Conservation (phyloP, 2,797 vertebrate genomes). For the Gephyroberyx darwinii region DNA sequence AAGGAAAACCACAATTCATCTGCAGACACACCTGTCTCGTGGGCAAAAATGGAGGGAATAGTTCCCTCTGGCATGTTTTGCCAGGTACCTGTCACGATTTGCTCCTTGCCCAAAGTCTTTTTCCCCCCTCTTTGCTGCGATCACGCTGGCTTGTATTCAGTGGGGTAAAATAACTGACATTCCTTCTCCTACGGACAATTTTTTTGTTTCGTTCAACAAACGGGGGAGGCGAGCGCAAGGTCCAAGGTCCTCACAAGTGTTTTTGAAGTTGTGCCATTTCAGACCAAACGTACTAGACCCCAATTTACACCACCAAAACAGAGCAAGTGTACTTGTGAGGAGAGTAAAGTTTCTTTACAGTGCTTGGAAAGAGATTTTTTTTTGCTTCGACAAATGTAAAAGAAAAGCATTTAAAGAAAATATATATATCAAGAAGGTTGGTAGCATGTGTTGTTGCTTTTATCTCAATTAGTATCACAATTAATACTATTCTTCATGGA, state of each 20-base stretch:
- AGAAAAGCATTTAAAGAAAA: too few relatives aligned
- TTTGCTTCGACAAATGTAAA: neutral
- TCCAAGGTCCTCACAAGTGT: neutral
- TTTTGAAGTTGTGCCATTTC: conserved; percentile 20
- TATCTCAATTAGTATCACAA: too few relatives aligned
- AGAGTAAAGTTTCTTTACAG: neutral
- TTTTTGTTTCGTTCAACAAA: conserved; percentile 24
- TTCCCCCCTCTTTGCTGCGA: neutral
- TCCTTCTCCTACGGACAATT: conserved; percentile 26
- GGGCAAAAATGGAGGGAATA: conserved; percentile 12
- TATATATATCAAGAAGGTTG: too few relatives aligned
- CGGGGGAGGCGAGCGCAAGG: neutral
- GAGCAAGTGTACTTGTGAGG: conserved; percentile 17
- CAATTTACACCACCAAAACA: conserved; percentile 13
- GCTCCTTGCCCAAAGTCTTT: conserved; percentile 2
- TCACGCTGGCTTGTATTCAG: conserved; percentile 36
- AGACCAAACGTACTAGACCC: conserved; percentile 31
- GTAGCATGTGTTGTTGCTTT: too few relatives aligned
- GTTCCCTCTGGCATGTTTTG: neutral
- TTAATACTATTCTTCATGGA: too few relatives aligned
- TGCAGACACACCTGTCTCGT: conserved; percentile 4
- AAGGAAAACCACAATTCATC: conserved; percentile 32
- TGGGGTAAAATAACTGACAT: conserved; percentile 36
- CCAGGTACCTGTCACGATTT: conserved; percentile 36
- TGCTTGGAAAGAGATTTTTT: neutral